A percentile compares a stretch with the other conserved stretches of the same genome.
phyloP scores from a whole-genome alignment of 2,888 invertebrate species.

The Rhingia rostrata region DNA sequence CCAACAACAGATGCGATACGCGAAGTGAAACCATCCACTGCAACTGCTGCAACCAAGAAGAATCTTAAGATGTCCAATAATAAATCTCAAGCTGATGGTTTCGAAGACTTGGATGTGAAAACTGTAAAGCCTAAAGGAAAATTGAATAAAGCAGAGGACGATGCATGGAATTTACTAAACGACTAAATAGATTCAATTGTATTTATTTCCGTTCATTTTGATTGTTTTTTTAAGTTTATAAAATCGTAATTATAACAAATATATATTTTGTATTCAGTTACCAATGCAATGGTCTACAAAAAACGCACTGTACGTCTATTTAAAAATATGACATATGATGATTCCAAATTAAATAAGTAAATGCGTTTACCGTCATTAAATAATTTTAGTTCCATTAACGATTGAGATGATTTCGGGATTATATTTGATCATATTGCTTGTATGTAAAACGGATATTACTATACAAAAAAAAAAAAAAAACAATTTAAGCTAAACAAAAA shows the following conservation, averaged over 20 bases:
- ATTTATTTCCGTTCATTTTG: slow-evolving; percentile 4
- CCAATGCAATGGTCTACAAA: slow-evolving; percentile 9
- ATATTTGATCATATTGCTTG: slow-evolving; percentile 11
- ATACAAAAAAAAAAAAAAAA: slow-evolving; percentile 14
- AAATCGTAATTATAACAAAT: slow-evolving; percentile 46
- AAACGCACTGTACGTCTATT: slow-evolving; percentile 8
- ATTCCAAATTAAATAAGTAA: slow-evolving; percentile 31
- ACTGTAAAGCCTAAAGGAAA: slow-evolving; percentile 79
- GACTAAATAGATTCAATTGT: slow-evolving; percentile 82
- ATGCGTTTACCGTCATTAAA: slow-evolving; percentile 34
- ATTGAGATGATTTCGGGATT: not conserved
- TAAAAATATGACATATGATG: slow-evolving; percentile 19
- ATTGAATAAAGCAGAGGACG: slow-evolving; percentile 85
- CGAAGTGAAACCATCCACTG: slow-evolving; percentile 34
- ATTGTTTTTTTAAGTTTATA: slow-evolving; percentile 34
- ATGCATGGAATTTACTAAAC: slow-evolving; percentile 86
- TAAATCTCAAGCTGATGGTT: slow-evolving; percentile 79
- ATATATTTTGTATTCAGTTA: slow-evolving; percentile 51
- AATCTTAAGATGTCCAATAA: slow-evolving; percentile 79
- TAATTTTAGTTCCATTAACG: slow-evolving; percentile 31
- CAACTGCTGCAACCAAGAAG: slow-evolving; percentile 74
- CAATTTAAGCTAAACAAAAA: slow-evolving; percentile 18
- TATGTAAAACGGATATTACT: slow-evolving; percentile 21
- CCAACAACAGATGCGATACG: slow-evolving; percentile 41
- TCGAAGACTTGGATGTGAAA: slow-evolving; percentile 82